These are phyloP conservation scores for Otus scops DNA, from an alignment of 2,797 vertebrate genomes.

Conservation along the genomic window DNA sequence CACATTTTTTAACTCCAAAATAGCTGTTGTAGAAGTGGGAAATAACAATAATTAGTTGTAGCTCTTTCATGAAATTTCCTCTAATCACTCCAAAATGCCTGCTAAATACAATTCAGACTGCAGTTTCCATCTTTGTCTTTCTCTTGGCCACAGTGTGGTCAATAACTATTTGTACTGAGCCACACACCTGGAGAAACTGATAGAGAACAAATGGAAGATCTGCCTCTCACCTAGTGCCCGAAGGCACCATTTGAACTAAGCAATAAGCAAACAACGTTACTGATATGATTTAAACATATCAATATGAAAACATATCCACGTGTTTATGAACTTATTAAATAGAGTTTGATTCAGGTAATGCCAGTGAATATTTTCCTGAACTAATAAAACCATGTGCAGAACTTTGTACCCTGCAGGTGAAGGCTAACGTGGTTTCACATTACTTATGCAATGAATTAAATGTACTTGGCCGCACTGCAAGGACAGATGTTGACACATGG, in stretches of 20 bases:
- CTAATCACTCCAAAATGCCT: neutral
- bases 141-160: neutral
- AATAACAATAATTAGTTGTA: neutral
- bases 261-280: neutral
- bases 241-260: neutral
- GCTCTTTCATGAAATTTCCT: neutral
- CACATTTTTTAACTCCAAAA: neutral
- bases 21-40: neutral
- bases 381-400: neutral
- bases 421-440: neutral
- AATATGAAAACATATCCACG: neutral
- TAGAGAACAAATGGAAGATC: neutral
- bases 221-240: neutral
- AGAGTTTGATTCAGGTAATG: neutral
- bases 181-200: neutral
- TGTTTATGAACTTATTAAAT: constrained; percentile 13
- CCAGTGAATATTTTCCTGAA: neutral
- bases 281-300: neutral
- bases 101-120: neutral
- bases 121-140: neutral
- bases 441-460: neutral
- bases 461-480: neutral
- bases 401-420: constrained; percentile 45
- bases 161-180: neutral
- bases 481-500: neutral